phyloP scores from a whole-genome alignment of 1,140 invertebrate genomes.

The Pogonomyrmex californicus region DNA sequence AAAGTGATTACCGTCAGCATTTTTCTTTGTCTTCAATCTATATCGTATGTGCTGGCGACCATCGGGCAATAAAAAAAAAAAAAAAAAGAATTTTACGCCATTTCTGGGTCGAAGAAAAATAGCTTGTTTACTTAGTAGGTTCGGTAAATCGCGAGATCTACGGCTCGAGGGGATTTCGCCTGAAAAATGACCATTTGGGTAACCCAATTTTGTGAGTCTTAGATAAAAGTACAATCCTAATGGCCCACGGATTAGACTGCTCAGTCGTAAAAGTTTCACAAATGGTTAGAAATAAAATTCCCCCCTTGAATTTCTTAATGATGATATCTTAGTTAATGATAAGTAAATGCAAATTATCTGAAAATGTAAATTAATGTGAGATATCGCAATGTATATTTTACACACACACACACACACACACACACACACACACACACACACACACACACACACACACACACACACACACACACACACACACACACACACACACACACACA shows the following conservation, averaged over 20 bases:
- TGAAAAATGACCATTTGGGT: constrained; percentile 49
- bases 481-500: too few species aligned
- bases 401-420: too few species aligned
- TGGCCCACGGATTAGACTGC: constrained; percentile 3
- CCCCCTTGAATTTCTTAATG: background rate
- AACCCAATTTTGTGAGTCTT: constrained; percentile 40
- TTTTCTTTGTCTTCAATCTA: background rate
- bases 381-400: background rate
- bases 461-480: too few species aligned
- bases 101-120: constrained; percentile 30
- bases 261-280: background rate
- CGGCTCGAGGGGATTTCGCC: background rate
- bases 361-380: background rate
- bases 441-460: too few species aligned
- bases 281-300: constrained; percentile 2
- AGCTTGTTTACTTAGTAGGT: constrained; percentile 57
- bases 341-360: background rate
- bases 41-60: background rate
- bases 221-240: constrained; percentile 43
- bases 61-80: background rate
- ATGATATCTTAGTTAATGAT: background rate
- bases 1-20: constrained; percentile 11
- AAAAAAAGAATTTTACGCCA: background rate
- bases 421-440: too few species aligned
- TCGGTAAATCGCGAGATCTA: constrained; percentile 46